These are phyloP conservation scores for Cheilosia impressa DNA, from an alignment of 2,888 invertebrate species.

Conservation along the genomic window DNA sequence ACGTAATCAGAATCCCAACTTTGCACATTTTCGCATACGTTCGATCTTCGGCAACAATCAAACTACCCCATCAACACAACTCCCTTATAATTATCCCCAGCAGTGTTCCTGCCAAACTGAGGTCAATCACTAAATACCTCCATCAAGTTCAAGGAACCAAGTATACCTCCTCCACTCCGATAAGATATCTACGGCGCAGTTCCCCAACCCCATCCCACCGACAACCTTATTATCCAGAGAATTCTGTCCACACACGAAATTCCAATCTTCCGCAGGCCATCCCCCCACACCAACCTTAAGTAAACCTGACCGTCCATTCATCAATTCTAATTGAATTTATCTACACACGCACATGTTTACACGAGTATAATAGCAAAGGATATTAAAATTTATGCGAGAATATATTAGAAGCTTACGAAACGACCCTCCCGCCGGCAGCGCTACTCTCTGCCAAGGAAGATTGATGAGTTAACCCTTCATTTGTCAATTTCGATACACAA, in stretches of 20 bases:
- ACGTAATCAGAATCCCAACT: too few relatives aligned
- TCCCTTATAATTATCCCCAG: too few relatives aligned
- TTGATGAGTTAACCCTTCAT: constrained; percentile 68
- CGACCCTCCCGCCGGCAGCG: not conserved
- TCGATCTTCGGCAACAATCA: too few relatives aligned
- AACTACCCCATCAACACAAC: too few relatives aligned
- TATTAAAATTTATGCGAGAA: constrained; percentile 56
- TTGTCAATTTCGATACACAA: constrained; percentile 65
- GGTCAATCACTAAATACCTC: too few relatives aligned
- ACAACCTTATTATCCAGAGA: not conserved
- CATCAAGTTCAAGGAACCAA: too few relatives aligned
- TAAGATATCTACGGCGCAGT: not conserved
- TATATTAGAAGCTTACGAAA: constrained; percentile 34
- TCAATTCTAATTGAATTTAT: constrained; percentile 60
- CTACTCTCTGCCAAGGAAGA: constrained; percentile 22
- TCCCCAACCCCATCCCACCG: not conserved
- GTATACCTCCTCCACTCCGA: too few relatives aligned
- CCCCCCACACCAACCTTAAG: not conserved
- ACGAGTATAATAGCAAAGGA: constrained; percentile 24
- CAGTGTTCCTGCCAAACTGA: too few relatives aligned
- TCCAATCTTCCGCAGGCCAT: not conserved
- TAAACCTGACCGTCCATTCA: constrained; percentile 26
- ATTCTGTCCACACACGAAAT: constrained; percentile 9
- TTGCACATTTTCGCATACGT: too few relatives aligned
- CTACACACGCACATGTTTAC: constrained; percentile 38